These are phyloP conservation scores for Aegithalos caudatus DNA, from an alignment of 2,113 vertebrate species.

Conservation along the genomic window DNA sequence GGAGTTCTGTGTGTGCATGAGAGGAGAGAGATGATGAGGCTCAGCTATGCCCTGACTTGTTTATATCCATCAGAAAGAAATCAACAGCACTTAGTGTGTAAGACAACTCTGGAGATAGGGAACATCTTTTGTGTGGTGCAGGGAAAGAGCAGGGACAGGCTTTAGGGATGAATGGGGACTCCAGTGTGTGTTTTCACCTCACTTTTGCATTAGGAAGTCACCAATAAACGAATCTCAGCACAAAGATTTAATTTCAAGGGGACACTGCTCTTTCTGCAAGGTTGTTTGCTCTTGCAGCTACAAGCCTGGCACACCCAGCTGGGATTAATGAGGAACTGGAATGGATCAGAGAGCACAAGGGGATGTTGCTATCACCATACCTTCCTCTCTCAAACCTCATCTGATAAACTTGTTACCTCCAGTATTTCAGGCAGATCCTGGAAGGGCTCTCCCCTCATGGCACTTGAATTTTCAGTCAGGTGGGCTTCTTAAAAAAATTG, in stretches of 20 bases:
- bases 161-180: neutral
- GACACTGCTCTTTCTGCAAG: neutral
- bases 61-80: slow-evolving; percentile 8
- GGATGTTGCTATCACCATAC: neutral
- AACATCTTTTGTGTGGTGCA: neutral
- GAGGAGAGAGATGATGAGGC: neutral
- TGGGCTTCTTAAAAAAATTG: neutral
- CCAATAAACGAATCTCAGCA: neutral
- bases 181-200: neutral
- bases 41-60: neutral
- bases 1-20: neutral
- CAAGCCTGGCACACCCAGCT: neutral
- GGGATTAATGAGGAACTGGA: neutral
- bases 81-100: neutral
- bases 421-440: neutral
- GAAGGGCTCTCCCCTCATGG: neutral
- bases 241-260: neutral
- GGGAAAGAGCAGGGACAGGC: neutral
- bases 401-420: neutral
- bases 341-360: neutral
- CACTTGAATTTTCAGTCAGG: neutral
- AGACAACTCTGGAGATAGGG: neutral
- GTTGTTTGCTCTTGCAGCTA: neutral
- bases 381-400: neutral
- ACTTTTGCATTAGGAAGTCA: neutral